Evolutionary conservation across 2,888 invertebrate genomes (phyloP).

Genomic region (Hypercompe scribonia): DNA sequence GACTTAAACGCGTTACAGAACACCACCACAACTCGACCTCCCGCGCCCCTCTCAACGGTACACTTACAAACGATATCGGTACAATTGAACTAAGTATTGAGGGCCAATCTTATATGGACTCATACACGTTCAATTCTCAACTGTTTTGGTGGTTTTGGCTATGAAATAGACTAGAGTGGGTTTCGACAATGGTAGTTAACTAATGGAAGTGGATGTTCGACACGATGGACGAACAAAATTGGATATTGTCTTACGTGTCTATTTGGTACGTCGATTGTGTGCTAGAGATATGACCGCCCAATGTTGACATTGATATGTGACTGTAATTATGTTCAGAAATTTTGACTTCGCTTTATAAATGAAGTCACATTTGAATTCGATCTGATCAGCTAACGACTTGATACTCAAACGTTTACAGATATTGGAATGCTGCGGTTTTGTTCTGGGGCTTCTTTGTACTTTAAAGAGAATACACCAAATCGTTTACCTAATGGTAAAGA

Average conservation of each 20-base stretch:
- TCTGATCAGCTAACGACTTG: neutral
- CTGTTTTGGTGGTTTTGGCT: constrained; percentile 79
- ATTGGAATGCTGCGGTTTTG: neutral
- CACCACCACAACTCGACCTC: constrained; percentile 66
- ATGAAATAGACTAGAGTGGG: constrained; percentile 75
- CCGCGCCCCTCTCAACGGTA: constrained; percentile 37
- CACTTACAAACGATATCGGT: constrained; percentile 42
- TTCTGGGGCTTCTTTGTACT: neutral
- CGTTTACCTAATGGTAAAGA: no score
- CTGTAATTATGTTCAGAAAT: constrained; percentile 46
- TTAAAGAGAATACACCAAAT: neutral
- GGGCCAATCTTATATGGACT: constrained; percentile 65
- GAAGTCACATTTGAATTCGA: neutral
- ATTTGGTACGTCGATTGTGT: constrained; percentile 58
- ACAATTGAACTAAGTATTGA: constrained; percentile 54
- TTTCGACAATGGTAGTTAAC: constrained; percentile 84
- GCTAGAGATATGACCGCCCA: constrained; percentile 56
- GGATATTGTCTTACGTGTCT: constrained; percentile 70
- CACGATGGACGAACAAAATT: constrained; percentile 70
- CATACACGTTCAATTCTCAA: constrained; percentile 72
- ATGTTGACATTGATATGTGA: constrained; percentile 51
- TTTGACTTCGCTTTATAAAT: constrained; percentile 9
- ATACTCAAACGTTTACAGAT: neutral
- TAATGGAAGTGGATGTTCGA: constrained; percentile 75
- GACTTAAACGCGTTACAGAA: constrained; percentile 82